Percentiles rank a stretch among this genome's conserved stretches.
phyloP scores from a whole-genome alignment of 2,797 vertebrate species.

The Mico argentatus region DNA sequence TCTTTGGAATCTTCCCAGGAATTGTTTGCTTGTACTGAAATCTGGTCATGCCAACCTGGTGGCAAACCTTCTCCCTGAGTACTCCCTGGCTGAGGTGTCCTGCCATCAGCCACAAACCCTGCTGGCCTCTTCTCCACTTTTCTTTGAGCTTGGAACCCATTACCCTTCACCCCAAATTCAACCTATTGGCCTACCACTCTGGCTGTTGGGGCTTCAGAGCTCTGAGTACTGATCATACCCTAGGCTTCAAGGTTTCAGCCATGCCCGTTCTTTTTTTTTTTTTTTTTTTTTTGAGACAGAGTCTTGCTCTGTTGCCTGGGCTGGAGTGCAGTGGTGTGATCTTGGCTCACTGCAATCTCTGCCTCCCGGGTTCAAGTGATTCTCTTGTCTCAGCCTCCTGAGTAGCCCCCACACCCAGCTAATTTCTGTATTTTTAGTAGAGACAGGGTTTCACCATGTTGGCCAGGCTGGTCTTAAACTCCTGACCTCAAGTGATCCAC shows the following conservation, averaged over 20 bases:
- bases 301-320: background rate
- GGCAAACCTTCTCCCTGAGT: background rate
- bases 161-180: too few relatives aligned
- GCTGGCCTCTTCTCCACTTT: rapidly evolving
- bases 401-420: background rate
- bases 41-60: background rate
- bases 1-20: constrained; percentile 52
- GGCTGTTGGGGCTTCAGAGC: background rate
- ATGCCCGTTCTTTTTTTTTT: background rate
- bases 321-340: background rate
- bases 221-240: background rate
- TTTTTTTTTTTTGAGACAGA: background rate
- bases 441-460: background rate
- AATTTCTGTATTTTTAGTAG: background rate
- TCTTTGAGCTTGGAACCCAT: background rate
- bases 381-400: background rate
- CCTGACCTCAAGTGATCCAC: background rate
- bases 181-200: background rate
- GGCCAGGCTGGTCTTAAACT: background rate
- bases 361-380: background rate
- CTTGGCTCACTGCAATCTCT: background rate
- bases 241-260: background rate
- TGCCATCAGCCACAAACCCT: background rate
- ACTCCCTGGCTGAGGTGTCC: rapidly evolving
- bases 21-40: background rate